These are phyloP conservation scores for Podilymbus podiceps DNA, from an alignment of 2,113 vertebrate species.

Conservation along the genomic window DNA sequence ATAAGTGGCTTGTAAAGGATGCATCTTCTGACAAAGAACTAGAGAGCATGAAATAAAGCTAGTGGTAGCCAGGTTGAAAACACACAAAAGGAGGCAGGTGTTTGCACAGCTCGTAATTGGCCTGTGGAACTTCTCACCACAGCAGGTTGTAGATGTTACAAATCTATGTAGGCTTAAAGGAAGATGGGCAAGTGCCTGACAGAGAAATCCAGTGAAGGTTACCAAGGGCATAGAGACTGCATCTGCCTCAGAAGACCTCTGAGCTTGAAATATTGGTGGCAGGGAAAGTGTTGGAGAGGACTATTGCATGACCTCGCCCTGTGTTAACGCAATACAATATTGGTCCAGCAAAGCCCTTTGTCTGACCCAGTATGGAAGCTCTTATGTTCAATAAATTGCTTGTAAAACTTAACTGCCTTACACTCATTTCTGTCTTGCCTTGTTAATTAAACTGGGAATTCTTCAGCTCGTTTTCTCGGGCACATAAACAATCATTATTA, in stretches of 20 bases:
- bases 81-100: neutral
- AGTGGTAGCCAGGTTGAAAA: neutral
- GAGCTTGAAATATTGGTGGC: neutral
- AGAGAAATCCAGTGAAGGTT: neutral
- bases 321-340: fast-evolving
- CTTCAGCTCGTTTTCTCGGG: neutral
- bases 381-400: neutral
- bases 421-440: neutral
- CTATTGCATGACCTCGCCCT: neutral
- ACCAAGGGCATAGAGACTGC: neutral
- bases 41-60: neutral
- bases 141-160: neutral
- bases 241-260: neutral
- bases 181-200: neutral
- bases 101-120: neutral
- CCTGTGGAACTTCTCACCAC: neutral
- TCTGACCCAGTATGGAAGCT: neutral
- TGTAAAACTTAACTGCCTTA: neutral
- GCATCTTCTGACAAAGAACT: neutral
- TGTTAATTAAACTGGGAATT: neutral
- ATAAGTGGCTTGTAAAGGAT: too few species aligned
- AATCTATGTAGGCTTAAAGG: neutral
- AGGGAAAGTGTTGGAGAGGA: neutral
- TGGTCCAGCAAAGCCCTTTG: neutral
- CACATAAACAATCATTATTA: neutral